These are phyloP conservation scores for Pachycephala philippinensis DNA, from an alignment of 2,113 vertebrate species.

Conservation along the genomic window DNA sequence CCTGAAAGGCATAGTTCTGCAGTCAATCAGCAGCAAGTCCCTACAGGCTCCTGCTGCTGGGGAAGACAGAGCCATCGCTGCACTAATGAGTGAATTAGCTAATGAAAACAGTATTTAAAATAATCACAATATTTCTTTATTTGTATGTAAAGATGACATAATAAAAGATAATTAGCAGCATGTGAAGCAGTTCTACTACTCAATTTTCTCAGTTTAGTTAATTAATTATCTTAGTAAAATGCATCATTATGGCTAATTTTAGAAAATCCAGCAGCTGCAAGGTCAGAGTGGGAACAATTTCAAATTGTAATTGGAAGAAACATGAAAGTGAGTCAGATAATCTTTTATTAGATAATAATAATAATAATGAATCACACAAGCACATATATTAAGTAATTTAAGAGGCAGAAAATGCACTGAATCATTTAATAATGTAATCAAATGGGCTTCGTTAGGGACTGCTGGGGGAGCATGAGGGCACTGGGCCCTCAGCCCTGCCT, in stretches of 20 bases:
- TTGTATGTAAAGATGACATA: slow-evolving; percentile 68
- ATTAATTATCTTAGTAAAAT: slow-evolving; percentile 71
- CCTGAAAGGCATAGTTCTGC: neutral
- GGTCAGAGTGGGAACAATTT: slow-evolving; percentile 65
- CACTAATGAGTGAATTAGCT: slow-evolving; percentile 50
- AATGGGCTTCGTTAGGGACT: neutral
- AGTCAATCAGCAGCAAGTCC: neutral
- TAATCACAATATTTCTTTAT: slow-evolving; percentile 74
- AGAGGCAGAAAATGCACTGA: slow-evolving; percentile 33
- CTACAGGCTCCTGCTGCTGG: neutral
- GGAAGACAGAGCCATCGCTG: neutral
- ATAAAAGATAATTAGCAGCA: slow-evolving; percentile 70
- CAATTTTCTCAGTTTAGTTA: slow-evolving; percentile 69
- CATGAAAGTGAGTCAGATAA: slow-evolving; percentile 67
- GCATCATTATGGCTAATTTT: slow-evolving; percentile 70
- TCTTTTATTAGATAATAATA: slow-evolving; percentile 63
- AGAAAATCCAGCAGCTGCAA: slow-evolving; percentile 68
- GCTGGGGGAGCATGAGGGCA: neutral
- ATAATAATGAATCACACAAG: slow-evolving; percentile 43
- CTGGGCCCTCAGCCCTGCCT: neutral
- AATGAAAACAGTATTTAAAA: slow-evolving; percentile 64
- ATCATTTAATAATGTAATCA: neutral
- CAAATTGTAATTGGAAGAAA: slow-evolving; percentile 62
- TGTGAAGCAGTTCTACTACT: slow-evolving; percentile 59
- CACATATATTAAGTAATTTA: neutral